A percentile compares a stretch with the other conserved stretches of the same genome.
These are phyloP conservation scores for Adelges cooleyi DNA, from an alignment of 1,140 invertebrate genomes.

Conservation along the genomic window DNA sequence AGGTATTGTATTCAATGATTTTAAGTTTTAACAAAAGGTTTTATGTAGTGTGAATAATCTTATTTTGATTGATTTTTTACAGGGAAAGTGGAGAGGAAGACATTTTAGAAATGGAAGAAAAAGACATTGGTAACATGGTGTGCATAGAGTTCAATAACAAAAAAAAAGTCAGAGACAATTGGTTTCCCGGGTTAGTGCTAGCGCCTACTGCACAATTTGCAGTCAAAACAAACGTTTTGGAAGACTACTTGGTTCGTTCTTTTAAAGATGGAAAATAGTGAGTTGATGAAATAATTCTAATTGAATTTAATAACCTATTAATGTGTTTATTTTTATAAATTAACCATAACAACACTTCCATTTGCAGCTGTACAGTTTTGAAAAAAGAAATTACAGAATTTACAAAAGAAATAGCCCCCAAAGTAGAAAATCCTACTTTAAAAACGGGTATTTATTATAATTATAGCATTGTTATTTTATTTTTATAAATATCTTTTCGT, in stretches of 20 bases:
- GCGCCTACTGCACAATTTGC: slow-evolving; percentile 82
- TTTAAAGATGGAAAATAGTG: slow-evolving; percentile 89
- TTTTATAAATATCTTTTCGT: not conserved
- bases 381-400: slow-evolving; percentile 89
- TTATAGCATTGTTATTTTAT: not conserved
- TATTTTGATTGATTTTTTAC: slow-evolving; percentile 7
- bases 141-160: slow-evolving; percentile 69
- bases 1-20: too few species aligned
- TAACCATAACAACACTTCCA: too few species aligned
- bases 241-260: slow-evolving; percentile 83
- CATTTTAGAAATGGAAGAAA: slow-evolving; percentile 41
- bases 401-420: slow-evolving; percentile 64
- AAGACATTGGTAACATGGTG: slow-evolving; percentile 71
- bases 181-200: slow-evolving; percentile 86
- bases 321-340: too few species aligned
- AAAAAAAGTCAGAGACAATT: slow-evolving; percentile 64
- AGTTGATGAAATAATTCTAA: not conserved
- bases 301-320: too few species aligned
- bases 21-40: too few species aligned
- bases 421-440: slow-evolving; percentile 66
- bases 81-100: slow-evolving; percentile 59
- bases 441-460: slow-evolving; percentile 42
- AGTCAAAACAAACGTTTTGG: slow-evolving; percentile 68
- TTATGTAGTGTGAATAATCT: too few species aligned
- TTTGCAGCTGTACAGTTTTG: slow-evolving; percentile 67